Evolutionary conservation across 92 coral and sea anemone species (phyloP).

Genomic region (Actinernus sp.): DNA sequence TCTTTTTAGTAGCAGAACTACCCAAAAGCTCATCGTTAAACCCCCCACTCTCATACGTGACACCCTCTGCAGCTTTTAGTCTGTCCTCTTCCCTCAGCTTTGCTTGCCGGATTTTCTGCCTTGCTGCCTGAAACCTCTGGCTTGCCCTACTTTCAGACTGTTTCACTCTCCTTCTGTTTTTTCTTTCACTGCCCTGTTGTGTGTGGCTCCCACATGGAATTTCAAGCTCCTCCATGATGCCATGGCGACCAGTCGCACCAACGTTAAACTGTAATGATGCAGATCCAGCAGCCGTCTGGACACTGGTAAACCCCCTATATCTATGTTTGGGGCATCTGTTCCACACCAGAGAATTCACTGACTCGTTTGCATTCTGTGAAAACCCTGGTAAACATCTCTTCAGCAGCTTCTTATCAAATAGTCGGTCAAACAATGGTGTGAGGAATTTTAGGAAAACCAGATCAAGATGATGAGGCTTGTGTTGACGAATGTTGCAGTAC

Average conservation of each 20-base stretch:
- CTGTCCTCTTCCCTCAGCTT: conserved; percentile 46
- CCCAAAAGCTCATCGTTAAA: conserved; percentile 16
- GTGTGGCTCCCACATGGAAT: conserved; percentile 37
- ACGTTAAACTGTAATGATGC: conserved; percentile 46
- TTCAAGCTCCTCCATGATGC: conserved; percentile 30
- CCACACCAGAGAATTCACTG: conserved; percentile 57
- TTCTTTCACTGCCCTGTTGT: conserved; percentile 17
- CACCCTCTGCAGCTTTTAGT: conserved; percentile 30
- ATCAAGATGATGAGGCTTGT: conserved; percentile 54
- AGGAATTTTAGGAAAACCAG: conserved; percentile 10
- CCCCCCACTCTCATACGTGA: conserved; percentile 52
- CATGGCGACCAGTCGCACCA: conserved; percentile 53
- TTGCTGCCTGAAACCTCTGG: conserved; percentile 36
- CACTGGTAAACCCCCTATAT: conserved; percentile 29
- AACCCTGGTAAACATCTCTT: conserved; percentile 40
- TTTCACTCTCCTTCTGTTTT: conserved; percentile 45
- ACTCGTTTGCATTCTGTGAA: conserved; percentile 60
- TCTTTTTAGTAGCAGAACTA: not conserved
- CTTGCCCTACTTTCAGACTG: conserved; percentile 39
- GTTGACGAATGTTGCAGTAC: not conserved
- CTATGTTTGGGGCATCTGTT: conserved; percentile 51
- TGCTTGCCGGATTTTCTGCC: conserved; percentile 55
- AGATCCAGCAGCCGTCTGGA: conserved; percentile 29
- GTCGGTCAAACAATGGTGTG: conserved; percentile 11
- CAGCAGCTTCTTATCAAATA: conserved; percentile 23